Percentiles rank a stretch among this genome's conserved stretches.
These are phyloP conservation scores for Leucophenga varia DNA, from an alignment of 1,140 invertebrate genomes.

Conservation along the genomic window DNA sequence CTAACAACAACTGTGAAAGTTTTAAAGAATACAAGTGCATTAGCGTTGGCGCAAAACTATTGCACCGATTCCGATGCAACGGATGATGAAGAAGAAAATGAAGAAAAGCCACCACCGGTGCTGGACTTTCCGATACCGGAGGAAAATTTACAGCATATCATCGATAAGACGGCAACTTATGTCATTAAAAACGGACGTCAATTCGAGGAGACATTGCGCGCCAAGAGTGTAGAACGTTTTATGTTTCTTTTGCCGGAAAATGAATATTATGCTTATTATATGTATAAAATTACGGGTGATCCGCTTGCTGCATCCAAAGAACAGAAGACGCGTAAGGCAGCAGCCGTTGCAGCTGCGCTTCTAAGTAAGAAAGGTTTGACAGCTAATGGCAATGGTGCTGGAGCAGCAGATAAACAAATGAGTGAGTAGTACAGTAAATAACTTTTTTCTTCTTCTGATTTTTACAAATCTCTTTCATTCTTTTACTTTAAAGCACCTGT, in stretches of 20 bases:
- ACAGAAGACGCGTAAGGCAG: conserved; percentile 40
- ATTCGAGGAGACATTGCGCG: conserved; percentile 86
- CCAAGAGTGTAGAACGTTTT: conserved; percentile 84
- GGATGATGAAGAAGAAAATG: conserved; percentile 43
- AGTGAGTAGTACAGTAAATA: background rate
- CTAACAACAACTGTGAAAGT: conserved; percentile 39
- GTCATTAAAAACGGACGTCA: conserved; percentile 91
- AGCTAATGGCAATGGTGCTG: conserved; percentile 15
- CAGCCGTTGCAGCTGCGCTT: conserved; percentile 38
- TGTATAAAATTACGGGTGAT: conserved; percentile 59
- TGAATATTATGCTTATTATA: conserved; percentile 77
- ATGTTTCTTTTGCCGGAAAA: conserved; percentile 75
- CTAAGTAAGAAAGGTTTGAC: conserved; percentile 45
- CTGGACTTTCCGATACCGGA: conserved; percentile 67
- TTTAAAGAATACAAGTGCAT: conserved; percentile 57
- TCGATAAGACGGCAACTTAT: conserved; percentile 95
- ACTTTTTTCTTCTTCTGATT: no score
- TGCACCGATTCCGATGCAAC: conserved; percentile 59
- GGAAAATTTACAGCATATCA: conserved; percentile 79
- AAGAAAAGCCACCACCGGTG: conserved; percentile 23
- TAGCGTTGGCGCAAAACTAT: conserved; percentile 63
- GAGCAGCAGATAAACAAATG: conserved; percentile 16
- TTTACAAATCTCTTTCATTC: no score
- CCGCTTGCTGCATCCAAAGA: conserved; percentile 49
- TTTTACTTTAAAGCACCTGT: conserved; percentile 74